Evolutionary conservation across 2,113 vertebrate genomes (phyloP).

Genomic region (Heterochromis multidens): DNA sequence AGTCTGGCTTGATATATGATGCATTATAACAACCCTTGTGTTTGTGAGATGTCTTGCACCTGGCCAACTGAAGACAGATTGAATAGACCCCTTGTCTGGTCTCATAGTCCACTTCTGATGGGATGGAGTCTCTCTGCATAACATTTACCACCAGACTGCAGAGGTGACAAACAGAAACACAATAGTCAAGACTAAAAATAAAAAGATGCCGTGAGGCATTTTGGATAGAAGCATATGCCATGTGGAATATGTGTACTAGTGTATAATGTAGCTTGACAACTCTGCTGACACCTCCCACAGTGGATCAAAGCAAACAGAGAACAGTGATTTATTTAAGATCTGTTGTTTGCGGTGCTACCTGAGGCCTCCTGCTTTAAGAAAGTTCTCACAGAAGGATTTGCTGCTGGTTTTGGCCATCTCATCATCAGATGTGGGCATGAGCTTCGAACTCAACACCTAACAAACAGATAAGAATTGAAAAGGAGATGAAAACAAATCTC

Average conservation of each 20-base stretch:
- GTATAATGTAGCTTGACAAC: background rate
- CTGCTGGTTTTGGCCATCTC: constrained; percentile 99
- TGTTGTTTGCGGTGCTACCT: constrained; percentile 74
- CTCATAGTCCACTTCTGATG: constrained; percentile 97
- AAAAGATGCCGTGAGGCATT: background rate
- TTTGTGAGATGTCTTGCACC: constrained; percentile 69
- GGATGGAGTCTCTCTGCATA: constrained; percentile 98
- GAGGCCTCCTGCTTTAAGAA: constrained; percentile 95
- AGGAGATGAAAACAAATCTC: background rate
- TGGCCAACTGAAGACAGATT: constrained; percentile 95
- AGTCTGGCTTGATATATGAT: background rate
- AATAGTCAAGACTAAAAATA: background rate
- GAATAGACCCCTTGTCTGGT: constrained; percentile 98
- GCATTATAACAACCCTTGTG: background rate
- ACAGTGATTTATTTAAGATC: background rate
- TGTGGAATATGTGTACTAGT: background rate
- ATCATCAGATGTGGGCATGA: constrained; percentile 98
- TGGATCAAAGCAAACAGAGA: background rate
- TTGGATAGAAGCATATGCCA: background rate
- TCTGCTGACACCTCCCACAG: background rate
- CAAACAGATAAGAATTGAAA: background rate
- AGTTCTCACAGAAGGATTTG: constrained; percentile 98
- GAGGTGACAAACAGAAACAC: background rate
- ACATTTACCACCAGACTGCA: constrained; percentile 97
- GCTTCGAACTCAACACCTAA: constrained; percentile 97